Percentiles rank a stretch among this genome's conserved stretches.
Conservation (phyloP, 1,140 invertebrate genomes). For the Trissolcus basalis region DNA sequence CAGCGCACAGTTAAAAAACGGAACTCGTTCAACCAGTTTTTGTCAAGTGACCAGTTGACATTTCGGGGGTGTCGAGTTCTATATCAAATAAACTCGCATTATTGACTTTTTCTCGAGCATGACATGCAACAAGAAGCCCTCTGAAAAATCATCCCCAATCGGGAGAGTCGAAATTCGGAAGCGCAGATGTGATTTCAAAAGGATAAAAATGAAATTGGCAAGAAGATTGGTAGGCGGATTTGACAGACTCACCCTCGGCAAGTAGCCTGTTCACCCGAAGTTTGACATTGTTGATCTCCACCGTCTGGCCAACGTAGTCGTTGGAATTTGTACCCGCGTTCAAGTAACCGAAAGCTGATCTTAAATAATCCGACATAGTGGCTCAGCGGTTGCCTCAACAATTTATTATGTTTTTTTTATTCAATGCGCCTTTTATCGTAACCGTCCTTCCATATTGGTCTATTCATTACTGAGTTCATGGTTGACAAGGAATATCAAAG, state of each 20-base stretch:
- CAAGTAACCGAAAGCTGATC: constrained; percentile 71
- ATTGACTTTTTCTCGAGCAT: constrained; percentile 5
- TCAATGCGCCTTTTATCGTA: constrained; percentile 65
- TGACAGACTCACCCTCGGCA: constrained; percentile 88
- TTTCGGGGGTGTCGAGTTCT: constrained; percentile 3
- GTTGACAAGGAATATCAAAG: constrained; percentile 53
- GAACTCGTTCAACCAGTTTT: background rate
- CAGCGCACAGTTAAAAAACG: no score
- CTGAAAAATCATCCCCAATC: constrained; percentile 4
- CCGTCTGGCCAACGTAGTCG: constrained; percentile 92
- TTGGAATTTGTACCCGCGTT: constrained; percentile 76
- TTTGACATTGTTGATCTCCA: constrained; percentile 93
- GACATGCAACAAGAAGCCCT: background rate
- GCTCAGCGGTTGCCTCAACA: constrained; percentile 44
- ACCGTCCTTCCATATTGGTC: constrained; percentile 72
- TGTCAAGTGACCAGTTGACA: constrained; percentile 11
- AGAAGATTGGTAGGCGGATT: constrained; percentile 54
- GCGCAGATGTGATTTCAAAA: background rate
- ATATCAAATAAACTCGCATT: background rate
- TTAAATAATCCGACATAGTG: constrained; percentile 74
- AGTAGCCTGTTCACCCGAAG: constrained; percentile 92
- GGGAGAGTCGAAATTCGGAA: no score
- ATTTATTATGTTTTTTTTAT: constrained; percentile 44
- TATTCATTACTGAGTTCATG: constrained; percentile 36
- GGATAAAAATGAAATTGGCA: constrained; percentile 21